phyloP scores from a whole-genome alignment of 2,113 vertebrate genomes.

The Bos taurus region ARS-UCD2.0 NC_037337.1:5559001-5559500 shows the following conservation, averaged over 20 bases:
- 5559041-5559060: neutral
- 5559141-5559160: neutral
- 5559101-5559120: neutral
- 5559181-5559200: neutral
- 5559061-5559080: neutral
- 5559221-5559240: neutral
- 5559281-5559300: neutral
- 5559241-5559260: neutral
- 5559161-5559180: neutral
- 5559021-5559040: neutral
- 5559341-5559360: neutral
- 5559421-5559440: accelerated
- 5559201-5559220: neutral
- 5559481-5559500: neutral
- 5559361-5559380: neutral
- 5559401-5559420: neutral
- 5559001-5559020: neutral
- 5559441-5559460: neutral
- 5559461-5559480: neutral
- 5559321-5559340: neutral
- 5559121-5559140: neutral
- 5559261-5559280: neutral
- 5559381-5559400: neutral
- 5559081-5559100: accelerated
- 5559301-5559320: neutral